Evolutionary conservation across 2,888 invertebrate genomes (phyloP), one percentile per base, ranked within the genome.

Genomic region (Aromia moschata): DNA sequence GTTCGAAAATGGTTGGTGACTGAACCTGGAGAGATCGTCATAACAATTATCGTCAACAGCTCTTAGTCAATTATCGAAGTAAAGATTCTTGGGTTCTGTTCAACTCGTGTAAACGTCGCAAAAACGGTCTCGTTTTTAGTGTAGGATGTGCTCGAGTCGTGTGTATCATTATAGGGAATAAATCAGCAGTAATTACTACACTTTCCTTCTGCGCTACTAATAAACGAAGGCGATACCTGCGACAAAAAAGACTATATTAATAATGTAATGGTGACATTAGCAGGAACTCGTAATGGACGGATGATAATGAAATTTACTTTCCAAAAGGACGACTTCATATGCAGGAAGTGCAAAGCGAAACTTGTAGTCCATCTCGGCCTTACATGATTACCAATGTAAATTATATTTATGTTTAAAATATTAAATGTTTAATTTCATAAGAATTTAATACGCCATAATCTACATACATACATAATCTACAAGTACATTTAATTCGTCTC

Each of bases 161-260:
- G 37, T 45, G 36, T 46, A 40, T 56, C 41, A 56, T 56, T 56
- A 47, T 17, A 20, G 46, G 11, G 40, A 56, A 47, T 56, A 47
- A 56, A 56, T 56, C 56, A 47, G 31, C 33, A 30, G 41, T 56
- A 41, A 56, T 47, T 56, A 47, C 56, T 14, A 56, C 36, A 41
- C 47, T 41, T 40, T 15, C 37, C 17, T 55, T 20, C 18, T 30
- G 46, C 20, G 17, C 14, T 30, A 47, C 47, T 30, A 47, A 56
- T 47, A 41, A 20, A 20, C 33, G 47, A 47, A 56, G 31, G 31
- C 40, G 46, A 38, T 38, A 40, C 44, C 12, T 41, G 33, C 25
- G 14, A 43, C 40, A 40, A 40, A 40, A 43, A 43, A 25, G 43
- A 25, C 9, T n/a, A 14, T 25, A 18, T 43, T 43, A 43, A 43